phyloP scores from a whole-genome alignment of 2,888 invertebrate genomes.

The Pterostichus niger region DNA sequence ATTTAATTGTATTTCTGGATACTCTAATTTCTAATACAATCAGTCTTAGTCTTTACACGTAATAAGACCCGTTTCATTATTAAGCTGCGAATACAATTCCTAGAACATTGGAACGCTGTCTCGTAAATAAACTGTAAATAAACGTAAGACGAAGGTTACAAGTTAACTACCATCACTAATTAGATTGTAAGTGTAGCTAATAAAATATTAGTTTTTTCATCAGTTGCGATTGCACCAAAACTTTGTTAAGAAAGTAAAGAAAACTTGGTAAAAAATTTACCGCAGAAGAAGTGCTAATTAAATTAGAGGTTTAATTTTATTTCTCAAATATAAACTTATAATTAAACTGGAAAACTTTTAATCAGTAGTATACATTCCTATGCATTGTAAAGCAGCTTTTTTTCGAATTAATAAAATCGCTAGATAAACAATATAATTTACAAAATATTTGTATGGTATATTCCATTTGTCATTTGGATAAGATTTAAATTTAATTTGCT shows the following conservation, averaged over 20 bases:
- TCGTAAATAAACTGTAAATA: not conserved
- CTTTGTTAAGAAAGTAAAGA: slow-evolving; percentile 36
- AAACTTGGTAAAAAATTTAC: slow-evolving; percentile 27
- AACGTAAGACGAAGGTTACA: not conserved
- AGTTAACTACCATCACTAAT: not conserved
- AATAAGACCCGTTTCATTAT: too few species aligned
- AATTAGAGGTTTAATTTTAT: slow-evolving; percentile 31
- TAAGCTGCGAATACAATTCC: too few species aligned
- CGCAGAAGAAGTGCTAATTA: slow-evolving; percentile 24
- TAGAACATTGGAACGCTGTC: too few species aligned
- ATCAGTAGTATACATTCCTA: not conserved
- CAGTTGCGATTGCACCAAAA: not conserved
- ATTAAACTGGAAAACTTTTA: slow-evolving; percentile 37
- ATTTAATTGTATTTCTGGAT: too few species aligned
- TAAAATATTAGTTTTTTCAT: not conserved
- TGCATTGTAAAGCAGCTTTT: slow-evolving; percentile 9
- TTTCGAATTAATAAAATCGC: not conserved
- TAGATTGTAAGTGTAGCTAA: not conserved
- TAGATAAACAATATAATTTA: not conserved
- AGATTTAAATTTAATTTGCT: too few species aligned
- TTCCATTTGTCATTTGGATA: too few species aligned
- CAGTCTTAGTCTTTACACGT: too few species aligned
- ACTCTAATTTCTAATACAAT: too few species aligned
- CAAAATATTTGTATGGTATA: too few species aligned
- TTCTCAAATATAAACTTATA: slow-evolving; percentile 33